Percentiles rank a stretch among this genome's conserved stretches.
Conservation (phyloP, 2,888 invertebrate species). For the Serrognathus titanus region DNA sequence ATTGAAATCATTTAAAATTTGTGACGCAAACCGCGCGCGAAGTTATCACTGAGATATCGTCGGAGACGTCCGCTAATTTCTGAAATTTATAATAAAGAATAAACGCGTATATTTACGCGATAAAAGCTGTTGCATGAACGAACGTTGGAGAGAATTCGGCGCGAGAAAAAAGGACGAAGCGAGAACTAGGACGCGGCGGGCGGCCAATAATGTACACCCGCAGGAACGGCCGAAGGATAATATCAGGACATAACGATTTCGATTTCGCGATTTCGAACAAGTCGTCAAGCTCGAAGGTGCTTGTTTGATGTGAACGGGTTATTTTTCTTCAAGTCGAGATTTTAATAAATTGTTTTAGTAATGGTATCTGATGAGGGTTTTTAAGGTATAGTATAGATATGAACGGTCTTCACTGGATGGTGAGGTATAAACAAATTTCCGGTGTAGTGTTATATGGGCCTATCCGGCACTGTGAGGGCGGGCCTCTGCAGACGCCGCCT, state of each 20-base stretch:
- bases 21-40: too few relatives aligned
- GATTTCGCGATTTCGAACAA: too few relatives aligned
- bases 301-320: too few relatives aligned
- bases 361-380: too few relatives aligned
- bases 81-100: too few relatives aligned
- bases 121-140: neutral
- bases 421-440: conserved; percentile 50
- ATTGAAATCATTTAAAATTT: too few relatives aligned
- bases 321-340: too few relatives aligned
- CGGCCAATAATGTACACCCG: neutral
- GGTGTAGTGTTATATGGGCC: conserved; percentile 40
- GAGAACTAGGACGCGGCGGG: neutral
- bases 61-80: too few relatives aligned
- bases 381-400: neutral
- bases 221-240: conserved; percentile 1
- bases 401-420: conserved; percentile 38
- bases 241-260: neutral
- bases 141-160: neutral
- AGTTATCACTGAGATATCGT: too few relatives aligned
- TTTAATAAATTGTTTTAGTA: too few relatives aligned
- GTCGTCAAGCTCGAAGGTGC: too few relatives aligned
- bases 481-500: conserved; percentile 48
- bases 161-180: neutral
- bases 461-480: conserved; percentile 43
- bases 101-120: too few relatives aligned